phyloP scores from a whole-genome alignment of 2,113 vertebrate genomes.

The Chlamydotis undulata region DNA sequence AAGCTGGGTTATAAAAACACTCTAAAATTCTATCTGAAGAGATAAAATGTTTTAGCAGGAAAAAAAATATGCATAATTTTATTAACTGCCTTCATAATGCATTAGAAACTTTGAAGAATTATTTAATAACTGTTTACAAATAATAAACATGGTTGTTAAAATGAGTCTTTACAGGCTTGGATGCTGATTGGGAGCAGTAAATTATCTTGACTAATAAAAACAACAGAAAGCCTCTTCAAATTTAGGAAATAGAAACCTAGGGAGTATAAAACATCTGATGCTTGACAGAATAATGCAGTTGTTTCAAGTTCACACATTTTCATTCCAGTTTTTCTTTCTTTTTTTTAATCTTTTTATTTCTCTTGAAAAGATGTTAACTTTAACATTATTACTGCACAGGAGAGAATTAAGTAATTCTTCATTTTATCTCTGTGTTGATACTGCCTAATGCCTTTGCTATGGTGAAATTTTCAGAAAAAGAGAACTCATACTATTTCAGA shows the following conservation, averaged over 20 bases:
- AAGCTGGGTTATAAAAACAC: constrained; percentile 60
- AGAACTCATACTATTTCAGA: neutral
- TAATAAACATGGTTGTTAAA: constrained; percentile 23
- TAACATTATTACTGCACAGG: neutral
- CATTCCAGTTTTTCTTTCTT: neutral
- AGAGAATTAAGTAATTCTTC: neutral
- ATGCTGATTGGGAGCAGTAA: neutral
- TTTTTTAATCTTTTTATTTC: neutral
- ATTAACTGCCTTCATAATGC: constrained; percentile 41
- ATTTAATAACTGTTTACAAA: constrained; percentile 57
- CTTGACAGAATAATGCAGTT: neutral
- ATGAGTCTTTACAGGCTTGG: neutral
- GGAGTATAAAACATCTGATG: neutral
- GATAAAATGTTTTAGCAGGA: constrained; percentile 50
- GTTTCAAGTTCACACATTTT: neutral
- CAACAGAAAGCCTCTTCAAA: neutral
- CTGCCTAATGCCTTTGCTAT: neutral
- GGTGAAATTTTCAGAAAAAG: neutral
- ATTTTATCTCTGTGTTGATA: neutral
- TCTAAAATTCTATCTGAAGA: constrained; percentile 54
- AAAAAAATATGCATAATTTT: constrained; percentile 25
- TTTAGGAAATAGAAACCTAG: neutral
- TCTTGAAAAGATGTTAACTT: neutral
- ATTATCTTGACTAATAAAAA: constrained; percentile 4
- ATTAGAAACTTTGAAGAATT: constrained; percentile 31